Evolutionary conservation across 1,140 invertebrate species (phyloP).

Genomic region (Drosophila fuyamai): DNA sequence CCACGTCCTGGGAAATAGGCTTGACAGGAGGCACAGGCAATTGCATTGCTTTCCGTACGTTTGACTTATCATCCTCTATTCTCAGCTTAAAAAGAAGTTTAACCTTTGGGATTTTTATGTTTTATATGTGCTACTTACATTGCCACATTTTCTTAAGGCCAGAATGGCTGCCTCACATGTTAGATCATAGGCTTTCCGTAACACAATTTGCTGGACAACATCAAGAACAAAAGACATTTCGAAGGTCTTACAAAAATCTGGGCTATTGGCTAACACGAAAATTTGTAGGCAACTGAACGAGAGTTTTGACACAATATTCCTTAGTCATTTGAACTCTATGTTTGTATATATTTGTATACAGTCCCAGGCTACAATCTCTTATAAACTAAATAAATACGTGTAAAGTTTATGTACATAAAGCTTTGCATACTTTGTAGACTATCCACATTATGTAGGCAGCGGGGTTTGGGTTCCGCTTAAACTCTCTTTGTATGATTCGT

Average conservation of each 20-base stretch:
- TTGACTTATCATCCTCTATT: not conserved
- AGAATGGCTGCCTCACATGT: constrained; percentile 22
- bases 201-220: constrained; percentile 55
- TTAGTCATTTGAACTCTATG: constrained; percentile 1
- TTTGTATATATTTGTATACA: constrained; percentile 21
- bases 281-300: constrained; percentile 6
- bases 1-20: not conserved
- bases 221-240: constrained; percentile 63
- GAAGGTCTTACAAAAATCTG: not conserved
- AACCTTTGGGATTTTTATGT: not conserved
- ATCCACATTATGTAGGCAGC: constrained; percentile 21
- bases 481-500: constrained; percentile 27
- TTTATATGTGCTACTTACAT: constrained; percentile 25
- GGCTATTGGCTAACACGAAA: constrained; percentile 33
- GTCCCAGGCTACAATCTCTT: constrained; percentile 12
- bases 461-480: constrained; percentile 24
- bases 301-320: constrained; percentile 6
- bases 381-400: constrained; percentile 43
- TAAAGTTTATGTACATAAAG: constrained; percentile 44
- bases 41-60: not conserved
- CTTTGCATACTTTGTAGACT: constrained; percentile 22
- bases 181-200: constrained; percentile 52
- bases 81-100: not conserved
- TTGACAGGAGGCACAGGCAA: not conserved
- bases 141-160: constrained; percentile 21